These are phyloP conservation scores for Caenorhabditis elegans DNA, from an alignment of 1,140 invertebrate genomes.

Conservation along the genomic window DNA sequence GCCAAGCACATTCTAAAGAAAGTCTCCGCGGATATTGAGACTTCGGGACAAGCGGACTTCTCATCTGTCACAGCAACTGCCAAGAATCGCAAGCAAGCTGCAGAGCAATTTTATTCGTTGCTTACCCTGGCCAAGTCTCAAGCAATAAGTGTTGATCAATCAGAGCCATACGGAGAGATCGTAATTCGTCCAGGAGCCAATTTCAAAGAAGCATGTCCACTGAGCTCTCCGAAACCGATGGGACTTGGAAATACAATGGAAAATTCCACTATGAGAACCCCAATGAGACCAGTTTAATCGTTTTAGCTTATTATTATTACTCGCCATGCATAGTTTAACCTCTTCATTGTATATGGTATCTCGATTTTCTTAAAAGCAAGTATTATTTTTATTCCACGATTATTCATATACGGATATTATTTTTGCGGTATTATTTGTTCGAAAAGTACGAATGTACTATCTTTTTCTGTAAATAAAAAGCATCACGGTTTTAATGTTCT, in stretches of 20 bases:
- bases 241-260: no score
- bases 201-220: not conserved
- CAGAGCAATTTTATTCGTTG: constrained; percentile 4
- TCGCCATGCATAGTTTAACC: not conserved
- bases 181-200: not conserved
- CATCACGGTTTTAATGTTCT: no score
- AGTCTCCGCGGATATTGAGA: not conserved
- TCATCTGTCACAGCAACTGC: not conserved
- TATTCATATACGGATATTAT: no score
- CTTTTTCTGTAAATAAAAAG: no score
- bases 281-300: not conserved
- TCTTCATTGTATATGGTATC: not conserved
- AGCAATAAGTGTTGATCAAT: not conserved
- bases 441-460: no score
- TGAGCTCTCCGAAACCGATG: not conserved
- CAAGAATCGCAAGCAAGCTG: not conserved
- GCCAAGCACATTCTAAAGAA: not conserved
- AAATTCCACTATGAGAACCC: not conserved
- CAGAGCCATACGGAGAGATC: not conserved
- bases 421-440: no score
- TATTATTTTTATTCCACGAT: no score
- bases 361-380: no score
- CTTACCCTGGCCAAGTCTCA: not conserved
- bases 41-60: not conserved
- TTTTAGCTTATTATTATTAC: no score